Evolutionary conservation across 2,888 invertebrate genomes (phyloP).

Genomic region (Chloromyia formosa): DNA sequence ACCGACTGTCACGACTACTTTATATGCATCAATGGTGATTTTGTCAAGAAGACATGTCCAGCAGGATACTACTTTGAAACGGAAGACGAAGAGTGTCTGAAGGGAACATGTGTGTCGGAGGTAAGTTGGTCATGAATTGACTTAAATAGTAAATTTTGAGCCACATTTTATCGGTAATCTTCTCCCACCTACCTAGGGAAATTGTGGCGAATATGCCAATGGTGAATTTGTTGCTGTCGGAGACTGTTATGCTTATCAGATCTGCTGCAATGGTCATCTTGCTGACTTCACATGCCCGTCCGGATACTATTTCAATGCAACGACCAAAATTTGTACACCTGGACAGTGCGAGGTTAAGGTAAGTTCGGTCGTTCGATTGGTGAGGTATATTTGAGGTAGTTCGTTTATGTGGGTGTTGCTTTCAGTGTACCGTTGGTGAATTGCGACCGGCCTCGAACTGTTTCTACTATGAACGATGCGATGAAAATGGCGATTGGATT

Average conservation of each 20-base stretch:
- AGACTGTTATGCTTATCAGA: background rate
- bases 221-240: background rate
- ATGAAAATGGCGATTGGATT: background rate
- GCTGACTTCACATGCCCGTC: constrained; percentile 1
- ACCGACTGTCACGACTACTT: background rate
- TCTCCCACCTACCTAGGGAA: no score
- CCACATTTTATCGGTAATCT: no score
- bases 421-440: no score
- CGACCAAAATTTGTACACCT: background rate
- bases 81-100: background rate
- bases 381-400: background rate
- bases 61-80: background rate
- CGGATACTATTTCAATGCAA: constrained; percentile 13
- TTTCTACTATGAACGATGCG: no score
- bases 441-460: no score
- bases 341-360: background rate
- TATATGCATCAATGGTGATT: background rate
- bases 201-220: constrained; percentile 1
- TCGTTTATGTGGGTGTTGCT: no score
- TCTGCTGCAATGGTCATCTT: constrained; percentile 13
- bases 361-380: no score
- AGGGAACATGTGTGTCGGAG: background rate
- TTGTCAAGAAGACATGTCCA: background rate
- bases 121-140: no score
- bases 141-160: no score